A percentile compares a stretch with the other conserved stretches of the same genome.
Conservation (phyloP, 1,140 invertebrate species). For the Drosophila subobscura region DNA sequence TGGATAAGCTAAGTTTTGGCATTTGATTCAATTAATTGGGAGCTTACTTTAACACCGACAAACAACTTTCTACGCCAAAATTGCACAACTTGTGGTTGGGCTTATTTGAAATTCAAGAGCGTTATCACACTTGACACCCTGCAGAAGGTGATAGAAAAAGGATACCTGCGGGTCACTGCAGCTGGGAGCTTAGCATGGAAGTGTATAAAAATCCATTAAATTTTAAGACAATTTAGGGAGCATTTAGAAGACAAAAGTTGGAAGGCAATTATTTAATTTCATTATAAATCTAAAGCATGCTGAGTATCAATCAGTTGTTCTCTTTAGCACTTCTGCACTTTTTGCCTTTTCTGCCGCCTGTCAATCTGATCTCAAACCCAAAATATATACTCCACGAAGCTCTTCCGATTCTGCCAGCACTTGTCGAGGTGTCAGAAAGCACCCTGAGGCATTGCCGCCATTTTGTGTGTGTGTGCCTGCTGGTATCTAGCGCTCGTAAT, state of each 20-base stretch:
- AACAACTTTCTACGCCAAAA: conserved; percentile 22
- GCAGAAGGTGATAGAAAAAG: background rate
- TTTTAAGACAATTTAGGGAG: no score
- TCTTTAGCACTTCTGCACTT: background rate
- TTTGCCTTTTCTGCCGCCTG: background rate
- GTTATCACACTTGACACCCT: conserved; percentile 1
- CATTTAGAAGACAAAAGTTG: no score
- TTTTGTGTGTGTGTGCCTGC: conserved; percentile 2
- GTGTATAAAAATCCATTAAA: conserved; percentile 6
- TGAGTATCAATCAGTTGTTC: no score
- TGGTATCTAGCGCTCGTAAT: conserved; percentile 55
- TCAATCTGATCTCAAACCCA: conserved; percentile 7
- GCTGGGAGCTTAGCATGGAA: background rate
- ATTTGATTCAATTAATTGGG: conserved; percentile 51
- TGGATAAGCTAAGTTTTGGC: conserved; percentile 20
- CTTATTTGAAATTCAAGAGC: conserved; percentile 45
- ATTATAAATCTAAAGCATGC: no score
- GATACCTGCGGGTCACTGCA: background rate
- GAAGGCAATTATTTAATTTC: no score
- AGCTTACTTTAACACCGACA: conserved; percentile 17
- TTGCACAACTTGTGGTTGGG: conserved; percentile 33
- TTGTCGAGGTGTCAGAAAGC: conserved; percentile 2
- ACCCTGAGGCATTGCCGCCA: conserved; percentile 14
- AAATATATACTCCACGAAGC: background rate
- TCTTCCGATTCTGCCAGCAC: background rate